Base-by-base conservation (phyloP, 2,888 invertebrate species). In the Eupithecia vulgata region DNA sequence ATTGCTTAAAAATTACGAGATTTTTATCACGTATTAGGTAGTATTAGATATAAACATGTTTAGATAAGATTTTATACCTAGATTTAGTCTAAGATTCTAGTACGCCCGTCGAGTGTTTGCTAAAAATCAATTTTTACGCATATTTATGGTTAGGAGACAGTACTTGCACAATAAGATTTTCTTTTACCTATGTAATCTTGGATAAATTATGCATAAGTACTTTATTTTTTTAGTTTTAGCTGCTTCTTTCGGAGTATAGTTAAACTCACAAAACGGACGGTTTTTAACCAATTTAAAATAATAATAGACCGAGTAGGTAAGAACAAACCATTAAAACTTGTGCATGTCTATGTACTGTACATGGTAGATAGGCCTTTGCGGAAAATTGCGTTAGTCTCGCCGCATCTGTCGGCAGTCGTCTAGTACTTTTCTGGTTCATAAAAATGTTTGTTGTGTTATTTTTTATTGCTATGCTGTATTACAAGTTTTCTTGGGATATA, bases 371-470 rank as follows among this genome's bases (percentile, higher is more conserved):
- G 37, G 52, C 57, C 52, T 21, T 71, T 70, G 67, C 59, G 59
- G 69, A 70, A 76, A 73, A 72, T 74, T 59, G 42, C 65, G 69
- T 74, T 76, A 71, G 69, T 67, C 48, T 71, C 65, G 68, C 48
- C 72, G 65, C 67, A 59, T 67, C 52, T 64, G 62, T 40, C 37
- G 25, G 71, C 35, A 34, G 42, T 57, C 30, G 15, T 71, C 42
- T 40, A 40, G 57, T 69, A 69, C 37, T 64, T 52, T 71, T 65
- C 62, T 67, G 59, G 30, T 67, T 72, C 64, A 37, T 73, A 45
- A 25, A 30, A 17, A 61, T 4, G 13, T 59, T 59, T 59, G n/a
- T 15, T 30, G 5, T 59, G 2, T 59, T 25, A 13, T 59, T 61
- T 61, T 15, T 61, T 61, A 30, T 61, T 34, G 13, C 52, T 52